Percentiles rank a stretch among this genome's conserved stretches.
Conservation (phyloP, 2,888 invertebrate genomes). For the Pseudococcus jackbeardsleyi region DNA sequence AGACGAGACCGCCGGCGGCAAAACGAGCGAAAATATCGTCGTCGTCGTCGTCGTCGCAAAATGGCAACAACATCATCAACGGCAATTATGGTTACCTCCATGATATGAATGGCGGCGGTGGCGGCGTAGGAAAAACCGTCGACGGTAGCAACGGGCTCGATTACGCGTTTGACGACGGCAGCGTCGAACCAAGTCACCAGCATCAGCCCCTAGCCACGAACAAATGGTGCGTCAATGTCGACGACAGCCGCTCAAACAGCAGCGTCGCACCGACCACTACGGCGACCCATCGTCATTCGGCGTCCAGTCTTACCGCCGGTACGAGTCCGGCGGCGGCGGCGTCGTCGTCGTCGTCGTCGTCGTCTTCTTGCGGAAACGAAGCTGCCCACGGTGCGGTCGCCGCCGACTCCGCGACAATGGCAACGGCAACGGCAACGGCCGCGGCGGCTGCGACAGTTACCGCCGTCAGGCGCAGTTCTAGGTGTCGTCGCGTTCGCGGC, state of each 20-base stretch:
- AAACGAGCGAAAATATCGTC: constrained; percentile 44
- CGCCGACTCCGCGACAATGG: not conserved
- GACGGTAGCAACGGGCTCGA: no score
- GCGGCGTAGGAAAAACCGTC: no score
- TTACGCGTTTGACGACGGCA: no score
- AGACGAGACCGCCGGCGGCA: constrained; percentile 17
- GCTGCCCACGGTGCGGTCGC: no score
- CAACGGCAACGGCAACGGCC: not conserved
- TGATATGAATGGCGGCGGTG: not conserved
- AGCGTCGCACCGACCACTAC: no score
- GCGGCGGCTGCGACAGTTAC: no score
- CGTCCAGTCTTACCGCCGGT: not conserved
- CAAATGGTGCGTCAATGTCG: not conserved
- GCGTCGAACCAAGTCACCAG: not conserved
- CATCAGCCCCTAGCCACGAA: not conserved
- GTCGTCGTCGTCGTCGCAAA: not conserved
- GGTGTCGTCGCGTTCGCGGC: constrained; percentile 70
- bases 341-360: not conserved
- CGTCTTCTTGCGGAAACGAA: not conserved
- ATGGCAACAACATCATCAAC: not conserved
- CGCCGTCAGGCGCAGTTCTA: constrained; percentile 69
- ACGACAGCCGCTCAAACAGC: not conserved
- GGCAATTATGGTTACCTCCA: not conserved
- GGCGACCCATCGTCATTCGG: not conserved
- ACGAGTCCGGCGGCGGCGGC: not conserved